These are phyloP conservation scores for Macrobrachium nipponense DNA, from an alignment of 1,140 invertebrate species.

Conservation along the genomic window DNA sequence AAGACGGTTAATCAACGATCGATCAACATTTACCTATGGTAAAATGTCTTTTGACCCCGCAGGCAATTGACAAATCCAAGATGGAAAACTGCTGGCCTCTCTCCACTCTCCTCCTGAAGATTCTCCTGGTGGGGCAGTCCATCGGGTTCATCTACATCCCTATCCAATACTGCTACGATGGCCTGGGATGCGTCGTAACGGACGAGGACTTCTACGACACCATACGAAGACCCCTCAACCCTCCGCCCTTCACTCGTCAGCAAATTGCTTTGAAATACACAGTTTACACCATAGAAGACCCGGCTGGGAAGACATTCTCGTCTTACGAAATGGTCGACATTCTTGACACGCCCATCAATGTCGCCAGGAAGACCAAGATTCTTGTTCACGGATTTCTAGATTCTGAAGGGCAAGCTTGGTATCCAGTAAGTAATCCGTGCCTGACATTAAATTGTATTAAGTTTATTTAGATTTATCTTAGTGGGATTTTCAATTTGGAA, in stretches of 20 bases:
- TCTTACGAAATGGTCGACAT: slow-evolving; percentile 6
- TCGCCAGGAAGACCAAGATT: slow-evolving; percentile 35
- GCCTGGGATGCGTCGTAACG: slow-evolving; percentile 35
- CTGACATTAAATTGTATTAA: background rate
- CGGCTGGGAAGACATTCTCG: slow-evolving; percentile 10
- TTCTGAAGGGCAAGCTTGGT: slow-evolving; percentile 33
- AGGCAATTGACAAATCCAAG: too few species aligned
- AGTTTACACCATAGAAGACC: slow-evolving; percentile 20
- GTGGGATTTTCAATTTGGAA: background rate
- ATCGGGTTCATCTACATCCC: background rate
- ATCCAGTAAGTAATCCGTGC: slow-evolving; percentile 1
- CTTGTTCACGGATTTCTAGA: slow-evolving; percentile 49
- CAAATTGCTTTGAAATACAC: slow-evolving; percentile 23
- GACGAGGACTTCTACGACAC: slow-evolving; percentile 44
- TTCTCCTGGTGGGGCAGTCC: background rate
- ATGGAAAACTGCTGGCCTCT: background rate
- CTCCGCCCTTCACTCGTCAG: slow-evolving; percentile 28
- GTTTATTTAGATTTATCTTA: too few species aligned
- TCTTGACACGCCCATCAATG: slow-evolving; percentile 16
- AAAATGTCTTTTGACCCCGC: background rate
- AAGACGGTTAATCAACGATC: too few species aligned
- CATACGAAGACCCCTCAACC: slow-evolving; percentile 29
- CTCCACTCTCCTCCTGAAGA: background rate
- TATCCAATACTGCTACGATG: slow-evolving; percentile 34
- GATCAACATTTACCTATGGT: background rate